These are phyloP conservation scores for Anomalospiza imberbis DNA, from an alignment of 2,797 vertebrate species.

Conservation along the genomic window DNA sequence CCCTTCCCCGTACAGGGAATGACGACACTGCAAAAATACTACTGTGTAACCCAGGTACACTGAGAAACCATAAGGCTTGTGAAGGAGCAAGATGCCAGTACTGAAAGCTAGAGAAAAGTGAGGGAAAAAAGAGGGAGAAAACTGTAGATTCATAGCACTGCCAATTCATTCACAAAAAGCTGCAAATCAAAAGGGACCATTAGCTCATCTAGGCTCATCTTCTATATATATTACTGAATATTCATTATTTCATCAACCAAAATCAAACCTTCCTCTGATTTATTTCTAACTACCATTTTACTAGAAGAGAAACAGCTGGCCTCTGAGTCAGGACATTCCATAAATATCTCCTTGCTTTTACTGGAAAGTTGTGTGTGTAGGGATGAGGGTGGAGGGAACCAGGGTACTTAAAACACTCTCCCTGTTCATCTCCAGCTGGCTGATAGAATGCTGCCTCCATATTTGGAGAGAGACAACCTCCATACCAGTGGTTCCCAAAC, in stretches of 20 bases:
- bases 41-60: conserved; percentile 1
- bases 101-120: conserved; percentile 6
- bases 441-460: conserved; percentile 34
- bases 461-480: background rate
- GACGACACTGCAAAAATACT: conserved; percentile 38
- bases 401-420: conserved; percentile 22
- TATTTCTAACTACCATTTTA: conserved; percentile 69
- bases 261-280: conserved; percentile 69
- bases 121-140: background rate
- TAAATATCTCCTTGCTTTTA: conserved; percentile 64
- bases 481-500: background rate
- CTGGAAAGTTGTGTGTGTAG: conserved; percentile 44
- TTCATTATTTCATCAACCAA: conserved; percentile 64
- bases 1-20: background rate
- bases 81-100: conserved; percentile 5
- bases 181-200: conserved; percentile 47
- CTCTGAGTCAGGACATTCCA: conserved; percentile 69
- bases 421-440: conserved; percentile 50
- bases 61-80: background rate
- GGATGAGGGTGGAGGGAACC: conserved; percentile 47
- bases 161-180: conserved; percentile 55
- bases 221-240: conserved; percentile 66
- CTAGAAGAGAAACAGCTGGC: conserved; percentile 69
- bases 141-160: background rate
- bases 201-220: conserved; percentile 60